A percentile compares a stretch with the other conserved stretches of the same genome.
Evolutionary conservation across 1,140 invertebrate species (phyloP).

Genomic region (Geopemphigus sp.): DNA sequence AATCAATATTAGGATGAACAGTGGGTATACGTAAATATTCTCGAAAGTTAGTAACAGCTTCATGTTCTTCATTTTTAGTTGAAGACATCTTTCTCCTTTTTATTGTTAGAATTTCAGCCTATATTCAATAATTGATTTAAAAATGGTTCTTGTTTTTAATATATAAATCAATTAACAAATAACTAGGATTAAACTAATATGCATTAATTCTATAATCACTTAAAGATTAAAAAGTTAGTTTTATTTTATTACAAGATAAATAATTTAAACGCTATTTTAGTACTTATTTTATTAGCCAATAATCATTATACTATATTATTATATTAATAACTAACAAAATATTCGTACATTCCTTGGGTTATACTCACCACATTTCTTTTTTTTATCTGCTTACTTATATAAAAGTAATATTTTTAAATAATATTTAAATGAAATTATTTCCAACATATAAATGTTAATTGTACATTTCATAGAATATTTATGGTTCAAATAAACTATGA

Average conservation of each 20-base stretch:
- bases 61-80: conserved; percentile 56
- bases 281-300: not conserved
- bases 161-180: not conserved
- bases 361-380: not conserved
- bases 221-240: not conserved
- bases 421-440: too few relatives aligned
- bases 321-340: not conserved
- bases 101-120: not conserved
- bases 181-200: not conserved
- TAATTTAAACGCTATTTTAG: not conserved
- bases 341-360: not conserved
- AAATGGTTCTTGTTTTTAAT: not conserved
- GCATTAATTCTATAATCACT: not conserved
- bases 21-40: conserved; percentile 78
- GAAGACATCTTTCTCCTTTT: conserved; percentile 36
- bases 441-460: too few relatives aligned
- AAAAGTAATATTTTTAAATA: too few relatives aligned
- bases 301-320: too few relatives aligned
- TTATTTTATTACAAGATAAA: not conserved
- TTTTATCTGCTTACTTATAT: not conserved
- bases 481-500: too few relatives aligned
- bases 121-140: not conserved
- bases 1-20: conserved; percentile 78
- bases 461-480: too few relatives aligned
- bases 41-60: conserved; percentile 72